Evolutionary conservation across 2,888 invertebrate genomes (phyloP).

Genomic region (Ennomos quercinarius): DNA sequence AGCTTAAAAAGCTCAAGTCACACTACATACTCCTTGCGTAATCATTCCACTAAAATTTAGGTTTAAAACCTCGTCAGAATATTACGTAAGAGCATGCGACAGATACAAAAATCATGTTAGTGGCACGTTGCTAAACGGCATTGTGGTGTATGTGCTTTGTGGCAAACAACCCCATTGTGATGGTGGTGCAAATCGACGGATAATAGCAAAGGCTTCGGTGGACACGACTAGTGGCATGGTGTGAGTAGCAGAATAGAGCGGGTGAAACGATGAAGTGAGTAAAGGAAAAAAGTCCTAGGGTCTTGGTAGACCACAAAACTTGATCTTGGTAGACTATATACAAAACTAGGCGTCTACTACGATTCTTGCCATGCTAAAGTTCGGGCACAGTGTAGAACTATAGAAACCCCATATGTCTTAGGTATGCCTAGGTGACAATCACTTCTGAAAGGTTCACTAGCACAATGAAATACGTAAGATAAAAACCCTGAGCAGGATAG

Average conservation of each 20-base stretch:
- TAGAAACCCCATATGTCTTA: too few relatives aligned
- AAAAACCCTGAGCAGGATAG: too few relatives aligned
- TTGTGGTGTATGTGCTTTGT: constrained; percentile 61
- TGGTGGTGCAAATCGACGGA: constrained; percentile 57
- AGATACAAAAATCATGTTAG: constrained; percentile 52
- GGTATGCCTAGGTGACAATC: too few relatives aligned
- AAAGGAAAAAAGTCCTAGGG: neutral
- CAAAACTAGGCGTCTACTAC: too few relatives aligned
- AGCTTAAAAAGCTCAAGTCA: neutral
- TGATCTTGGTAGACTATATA: too few relatives aligned
- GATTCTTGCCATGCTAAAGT: too few relatives aligned
- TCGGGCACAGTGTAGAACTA: too few relatives aligned
- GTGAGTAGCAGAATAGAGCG: constrained; percentile 37
- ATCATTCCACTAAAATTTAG: constrained; percentile 11
- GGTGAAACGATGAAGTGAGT: neutral
- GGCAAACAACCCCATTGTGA: constrained; percentile 60
- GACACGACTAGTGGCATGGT: constrained; percentile 54
- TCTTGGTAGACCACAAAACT: too few relatives aligned
- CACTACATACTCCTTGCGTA: constrained; percentile 8
- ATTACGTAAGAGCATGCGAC: constrained; percentile 38
- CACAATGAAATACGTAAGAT: too few relatives aligned
- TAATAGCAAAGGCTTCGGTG: constrained; percentile 61
- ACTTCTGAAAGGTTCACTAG: too few relatives aligned
- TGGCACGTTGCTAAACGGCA: constrained; percentile 56
- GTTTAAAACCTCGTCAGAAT: constrained; percentile 19